Evolutionary conservation across 2,888 invertebrate species (phyloP), one percentile per base, ranked within the genome.

Genomic region (Corythucha ciliata): DNA sequence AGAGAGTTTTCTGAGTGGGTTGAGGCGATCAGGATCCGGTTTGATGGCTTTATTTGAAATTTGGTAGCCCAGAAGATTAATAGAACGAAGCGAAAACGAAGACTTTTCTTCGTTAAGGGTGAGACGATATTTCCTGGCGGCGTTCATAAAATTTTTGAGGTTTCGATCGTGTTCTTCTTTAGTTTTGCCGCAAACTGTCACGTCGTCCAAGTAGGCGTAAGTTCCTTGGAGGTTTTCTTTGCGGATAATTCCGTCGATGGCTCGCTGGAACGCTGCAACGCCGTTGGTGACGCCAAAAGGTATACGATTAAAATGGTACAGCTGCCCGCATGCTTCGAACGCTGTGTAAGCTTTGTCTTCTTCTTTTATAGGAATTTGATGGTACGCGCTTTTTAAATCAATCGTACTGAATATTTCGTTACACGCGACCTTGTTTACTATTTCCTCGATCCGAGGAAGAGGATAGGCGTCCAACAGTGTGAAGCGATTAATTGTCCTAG

Each of bases 401-500:
- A 47, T 14, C 7, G 37, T 49, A 14, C 49, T 49, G 29, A 49
- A 49, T 8, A 32, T 18, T 3, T 27, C 39, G 18, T 41, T 27
- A 12, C 32, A 21, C 2, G 49, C 41, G 4, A 41, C 36, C 29
- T 49, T 40, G 2, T 24, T 29, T 14, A 49, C 49, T 16, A 48
- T 40, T 4, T 40, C 37, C 2, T 48, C 27, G 10, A 36, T 34
- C 12, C 27, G 27, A 63, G 64, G 10, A 54, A 80, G 79, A 80
- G 67, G 75, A 78, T 46, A 34, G 3, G 46, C 46, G 24, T 46
- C 46, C 2, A 37, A n/a, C 7, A 24, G 36, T 18, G 37, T 47
- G 16, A 37, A 37, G n/a, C 26, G 36, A 5, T 37, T 37, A 10
- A 47, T 47, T 16, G 37, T 36, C 24, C 18, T 14, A 14, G 37